Conservation (phyloP, 2,113 vertebrate genomes). For the Cynoglossus semilaevis region DNA sequence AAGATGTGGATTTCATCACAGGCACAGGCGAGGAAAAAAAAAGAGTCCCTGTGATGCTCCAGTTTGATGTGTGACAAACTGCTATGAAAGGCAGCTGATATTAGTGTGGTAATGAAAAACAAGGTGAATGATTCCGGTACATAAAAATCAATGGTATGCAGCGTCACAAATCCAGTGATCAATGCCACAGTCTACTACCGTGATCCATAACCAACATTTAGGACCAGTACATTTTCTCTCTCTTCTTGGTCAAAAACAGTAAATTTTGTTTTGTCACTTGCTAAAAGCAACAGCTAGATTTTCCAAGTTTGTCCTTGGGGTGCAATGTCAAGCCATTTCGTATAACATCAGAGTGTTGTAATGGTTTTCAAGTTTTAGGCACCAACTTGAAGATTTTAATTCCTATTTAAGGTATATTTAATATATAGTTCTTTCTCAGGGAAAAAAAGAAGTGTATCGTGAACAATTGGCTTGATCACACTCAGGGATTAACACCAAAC, state of each 20-base stretch:
- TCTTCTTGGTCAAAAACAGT: no score
- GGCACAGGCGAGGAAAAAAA: neutral
- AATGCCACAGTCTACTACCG: constrained; percentile 6
- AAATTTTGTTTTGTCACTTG: no score
- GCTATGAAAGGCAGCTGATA: constrained; percentile 1
- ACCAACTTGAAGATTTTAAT: no score
- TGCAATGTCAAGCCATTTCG: no score
- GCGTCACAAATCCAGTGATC: constrained; percentile 38
- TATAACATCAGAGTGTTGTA: no score
- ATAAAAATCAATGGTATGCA: constrained; percentile 32
- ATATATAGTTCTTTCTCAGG: no score
- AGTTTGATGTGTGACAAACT: neutral
- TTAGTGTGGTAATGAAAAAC: neutral
- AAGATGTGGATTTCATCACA: constrained; percentile 1
- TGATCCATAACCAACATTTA: constrained; percentile 1
- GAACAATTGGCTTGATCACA: constrained; percentile 20
- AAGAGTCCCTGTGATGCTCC: constrained; percentile 1
- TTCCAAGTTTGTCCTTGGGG: no score
- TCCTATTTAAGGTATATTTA: no score
- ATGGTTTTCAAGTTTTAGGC: no score
- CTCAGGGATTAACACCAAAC: constrained; percentile 28
- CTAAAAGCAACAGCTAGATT: no score
- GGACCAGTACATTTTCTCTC: no score
- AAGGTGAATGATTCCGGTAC: constrained; percentile 20
- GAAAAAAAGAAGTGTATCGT: constrained; percentile 17